Percentiles rank a stretch among this genome's conserved stretches.
Conservation (phyloP, 2,113 vertebrate species). For the Aspidoscelis tigris region DNA sequence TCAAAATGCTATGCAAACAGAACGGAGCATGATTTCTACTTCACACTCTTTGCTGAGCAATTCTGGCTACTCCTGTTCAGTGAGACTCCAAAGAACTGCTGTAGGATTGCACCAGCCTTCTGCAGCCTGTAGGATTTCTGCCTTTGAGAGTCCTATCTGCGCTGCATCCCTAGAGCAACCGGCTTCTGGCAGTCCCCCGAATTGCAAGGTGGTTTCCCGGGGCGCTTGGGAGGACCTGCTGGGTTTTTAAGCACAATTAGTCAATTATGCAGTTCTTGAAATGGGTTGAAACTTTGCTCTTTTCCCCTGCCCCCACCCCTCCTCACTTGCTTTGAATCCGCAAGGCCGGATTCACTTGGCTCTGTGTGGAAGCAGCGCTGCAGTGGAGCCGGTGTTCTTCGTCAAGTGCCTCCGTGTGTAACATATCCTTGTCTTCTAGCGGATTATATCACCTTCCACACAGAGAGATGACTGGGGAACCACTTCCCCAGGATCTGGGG, state of each 20-base stretch:
- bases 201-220: not conserved
- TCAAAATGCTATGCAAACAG: constrained; percentile 79
- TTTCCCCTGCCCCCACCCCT: not conserved
- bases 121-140: not conserved
- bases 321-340: constrained; percentile 55
- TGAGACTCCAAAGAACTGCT: not conserved
- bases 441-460: not conserved
- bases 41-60: constrained; percentile 41
- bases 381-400: constrained; percentile 76
- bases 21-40: constrained; percentile 45
- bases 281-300: not conserved
- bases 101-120: not conserved
- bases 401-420: constrained; percentile 82
- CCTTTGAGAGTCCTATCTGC: not conserved
- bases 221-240: too few species aligned
- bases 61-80: constrained; percentile 45
- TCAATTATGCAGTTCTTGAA: not conserved
- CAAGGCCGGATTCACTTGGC: constrained; percentile 26
- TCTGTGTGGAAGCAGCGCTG: constrained; percentile 47
- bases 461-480: too few species aligned
- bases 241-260: not conserved
- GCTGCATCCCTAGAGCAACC: not conserved
- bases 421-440: constrained; percentile 75
- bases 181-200: not conserved
- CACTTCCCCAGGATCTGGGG: constrained; percentile 20